Conservation (phyloP, 2,113 vertebrate species). For the Colossoma macropomum region DNA sequence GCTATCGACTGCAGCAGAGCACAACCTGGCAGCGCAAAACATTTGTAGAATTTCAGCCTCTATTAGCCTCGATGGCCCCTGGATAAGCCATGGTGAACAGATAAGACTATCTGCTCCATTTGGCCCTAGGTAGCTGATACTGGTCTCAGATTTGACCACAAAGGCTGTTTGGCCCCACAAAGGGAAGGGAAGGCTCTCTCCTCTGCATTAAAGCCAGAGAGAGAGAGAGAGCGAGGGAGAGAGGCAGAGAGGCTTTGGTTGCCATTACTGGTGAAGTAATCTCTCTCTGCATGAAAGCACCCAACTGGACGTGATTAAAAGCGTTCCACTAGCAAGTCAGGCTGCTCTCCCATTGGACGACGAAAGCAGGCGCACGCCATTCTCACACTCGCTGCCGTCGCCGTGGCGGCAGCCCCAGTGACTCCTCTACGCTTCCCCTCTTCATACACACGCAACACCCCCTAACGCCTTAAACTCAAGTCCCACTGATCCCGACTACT, state of each 20-base stretch:
- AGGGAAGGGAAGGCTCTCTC: slow-evolving; percentile 24
- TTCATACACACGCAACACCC: background rate
- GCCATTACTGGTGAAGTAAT: slow-evolving; percentile 78
- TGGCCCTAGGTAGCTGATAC: slow-evolving; percentile 67
- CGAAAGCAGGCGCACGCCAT: slow-evolving; percentile 61
- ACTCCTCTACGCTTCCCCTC: background rate
- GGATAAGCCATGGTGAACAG: slow-evolving; percentile 67
- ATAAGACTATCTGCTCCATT: slow-evolving; percentile 62
- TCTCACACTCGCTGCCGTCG: slow-evolving; percentile 58
- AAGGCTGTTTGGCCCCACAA: slow-evolving; percentile 47
- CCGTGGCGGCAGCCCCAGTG: slow-evolving; percentile 42
- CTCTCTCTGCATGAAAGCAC: slow-evolving; percentile 69
- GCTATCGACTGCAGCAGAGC: slow-evolving; percentile 34
- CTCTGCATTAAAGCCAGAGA: slow-evolving; percentile 2
- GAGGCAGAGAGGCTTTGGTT: slow-evolving; percentile 66
- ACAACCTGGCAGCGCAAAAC: slow-evolving; percentile 22
- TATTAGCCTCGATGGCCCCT: slow-evolving; percentile 62
- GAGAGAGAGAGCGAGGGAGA: slow-evolving; percentile 3
- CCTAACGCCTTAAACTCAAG: background rate
- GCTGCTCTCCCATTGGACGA: slow-evolving; percentile 62
- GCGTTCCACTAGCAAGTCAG: slow-evolving; percentile 56
- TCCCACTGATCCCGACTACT: background rate
- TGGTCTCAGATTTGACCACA: slow-evolving; percentile 64
- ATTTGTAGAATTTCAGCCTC: slow-evolving; percentile 55
- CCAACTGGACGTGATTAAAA: slow-evolving; percentile 78